Percentiles rank a stretch among this genome's conserved stretches.
phyloP scores from a whole-genome alignment of 2,113 vertebrate genomes.

The Callipepla squamata region DNA sequence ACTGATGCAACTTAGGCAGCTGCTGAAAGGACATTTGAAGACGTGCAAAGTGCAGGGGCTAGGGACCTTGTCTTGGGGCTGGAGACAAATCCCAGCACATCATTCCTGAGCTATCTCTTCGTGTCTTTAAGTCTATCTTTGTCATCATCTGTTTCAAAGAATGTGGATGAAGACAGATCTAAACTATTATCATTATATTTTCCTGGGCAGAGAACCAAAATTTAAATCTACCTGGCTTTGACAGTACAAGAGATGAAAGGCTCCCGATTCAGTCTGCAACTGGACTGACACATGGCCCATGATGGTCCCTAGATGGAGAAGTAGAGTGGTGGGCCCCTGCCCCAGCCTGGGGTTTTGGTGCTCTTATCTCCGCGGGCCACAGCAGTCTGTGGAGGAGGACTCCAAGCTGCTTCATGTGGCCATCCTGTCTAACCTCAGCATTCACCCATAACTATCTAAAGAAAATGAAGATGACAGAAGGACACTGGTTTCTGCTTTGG shows the following conservation, averaged over 20 bases:
- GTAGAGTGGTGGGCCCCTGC: background rate
- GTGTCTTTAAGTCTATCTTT: background rate
- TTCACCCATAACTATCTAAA: background rate
- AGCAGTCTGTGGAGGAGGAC: background rate
- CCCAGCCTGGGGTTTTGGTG: background rate
- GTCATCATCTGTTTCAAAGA: background rate
- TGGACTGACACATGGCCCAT: background rate
- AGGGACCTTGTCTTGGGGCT: background rate
- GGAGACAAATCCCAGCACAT: background rate
- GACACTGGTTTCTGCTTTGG: rapidly evolving
- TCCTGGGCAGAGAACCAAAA: background rate
- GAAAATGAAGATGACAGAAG: background rate
- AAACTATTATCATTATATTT: background rate
- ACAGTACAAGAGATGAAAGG: background rate
- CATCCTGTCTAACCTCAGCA: background rate
- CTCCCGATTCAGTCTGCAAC: background rate
- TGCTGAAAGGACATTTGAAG: background rate
- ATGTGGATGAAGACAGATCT: background rate
- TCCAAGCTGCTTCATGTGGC: background rate
- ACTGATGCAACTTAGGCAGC: background rate
- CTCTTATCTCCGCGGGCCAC: background rate
- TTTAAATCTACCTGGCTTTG: background rate
- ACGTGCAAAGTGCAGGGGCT: background rate
- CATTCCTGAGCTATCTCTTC: background rate
- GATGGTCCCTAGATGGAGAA: background rate